A percentile compares a stretch with the other conserved stretches of the same genome.
These are phyloP conservation scores for Phoenicopterus ruber DNA, from an alignment of 2,113 vertebrate species.

Conservation along the genomic window DNA sequence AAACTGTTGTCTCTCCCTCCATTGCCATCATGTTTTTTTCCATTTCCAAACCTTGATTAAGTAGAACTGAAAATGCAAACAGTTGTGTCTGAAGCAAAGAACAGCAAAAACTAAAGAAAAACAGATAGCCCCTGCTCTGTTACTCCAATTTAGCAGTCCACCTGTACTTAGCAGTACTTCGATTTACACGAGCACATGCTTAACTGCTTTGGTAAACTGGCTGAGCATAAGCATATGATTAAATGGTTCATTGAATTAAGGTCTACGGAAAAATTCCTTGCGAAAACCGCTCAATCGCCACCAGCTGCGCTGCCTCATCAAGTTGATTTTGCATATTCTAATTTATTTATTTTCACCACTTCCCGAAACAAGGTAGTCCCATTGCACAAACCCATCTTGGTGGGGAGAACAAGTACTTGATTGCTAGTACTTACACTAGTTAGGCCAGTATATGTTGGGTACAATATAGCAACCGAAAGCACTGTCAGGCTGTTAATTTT, in stretches of 20 bases:
- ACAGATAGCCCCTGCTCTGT: background rate
- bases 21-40: fast-evolving
- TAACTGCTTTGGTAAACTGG: background rate
- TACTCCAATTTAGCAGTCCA: background rate
- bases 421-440: background rate
- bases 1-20: background rate
- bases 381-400: background rate
- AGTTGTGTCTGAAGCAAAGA: background rate
- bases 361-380: background rate
- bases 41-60: background rate
- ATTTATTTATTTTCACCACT: background rate
- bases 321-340: background rate
- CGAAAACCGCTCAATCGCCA: background rate
- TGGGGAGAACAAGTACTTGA: background rate
- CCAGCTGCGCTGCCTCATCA: background rate
- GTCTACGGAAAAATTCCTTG: background rate
- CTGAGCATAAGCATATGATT: background rate
- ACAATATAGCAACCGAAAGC: background rate
- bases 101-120: background rate
- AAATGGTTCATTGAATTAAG: background rate
- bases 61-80: background rate
- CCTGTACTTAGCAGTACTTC: background rate
- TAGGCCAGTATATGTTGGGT: background rate
- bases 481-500: background rate
- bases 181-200: background rate